phyloP scores from a whole-genome alignment of 2,113 vertebrate species.

The Mus pahari region DNA sequence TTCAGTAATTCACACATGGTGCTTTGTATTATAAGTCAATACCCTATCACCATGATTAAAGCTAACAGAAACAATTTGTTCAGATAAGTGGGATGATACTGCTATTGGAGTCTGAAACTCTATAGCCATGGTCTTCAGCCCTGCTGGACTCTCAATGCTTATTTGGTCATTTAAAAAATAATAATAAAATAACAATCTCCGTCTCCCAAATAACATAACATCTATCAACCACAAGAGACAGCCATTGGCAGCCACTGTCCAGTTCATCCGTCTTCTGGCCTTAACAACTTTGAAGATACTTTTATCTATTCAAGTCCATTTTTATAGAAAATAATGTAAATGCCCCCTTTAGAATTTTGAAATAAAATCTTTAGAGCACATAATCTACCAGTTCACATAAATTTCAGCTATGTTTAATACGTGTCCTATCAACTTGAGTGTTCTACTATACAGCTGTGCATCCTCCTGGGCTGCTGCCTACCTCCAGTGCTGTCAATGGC shows the following conservation, averaged over 20 bases:
- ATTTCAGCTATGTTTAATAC: background rate
- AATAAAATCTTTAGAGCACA: background rate
- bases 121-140: background rate
- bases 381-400: background rate
- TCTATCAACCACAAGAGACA: background rate
- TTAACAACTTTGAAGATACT: background rate
- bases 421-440: background rate
- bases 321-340: constrained; percentile 1
- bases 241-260: background rate
- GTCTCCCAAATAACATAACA: background rate
- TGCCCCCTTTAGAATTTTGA: background rate
- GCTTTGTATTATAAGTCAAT: background rate
- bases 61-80: background rate
- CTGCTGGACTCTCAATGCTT: background rate
- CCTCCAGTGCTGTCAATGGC: background rate
- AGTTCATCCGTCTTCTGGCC: background rate
- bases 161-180: background rate
- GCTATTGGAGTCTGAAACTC: background rate
- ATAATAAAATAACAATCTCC: too few species aligned
- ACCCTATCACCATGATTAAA: background rate
- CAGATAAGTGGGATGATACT: background rate
- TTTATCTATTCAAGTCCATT: background rate
- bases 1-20: background rate
- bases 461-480: background rate
- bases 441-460: background rate